Evolutionary conservation across 2,113 vertebrate species (phyloP).

Genomic region (Oophaga pumilio): DNA sequence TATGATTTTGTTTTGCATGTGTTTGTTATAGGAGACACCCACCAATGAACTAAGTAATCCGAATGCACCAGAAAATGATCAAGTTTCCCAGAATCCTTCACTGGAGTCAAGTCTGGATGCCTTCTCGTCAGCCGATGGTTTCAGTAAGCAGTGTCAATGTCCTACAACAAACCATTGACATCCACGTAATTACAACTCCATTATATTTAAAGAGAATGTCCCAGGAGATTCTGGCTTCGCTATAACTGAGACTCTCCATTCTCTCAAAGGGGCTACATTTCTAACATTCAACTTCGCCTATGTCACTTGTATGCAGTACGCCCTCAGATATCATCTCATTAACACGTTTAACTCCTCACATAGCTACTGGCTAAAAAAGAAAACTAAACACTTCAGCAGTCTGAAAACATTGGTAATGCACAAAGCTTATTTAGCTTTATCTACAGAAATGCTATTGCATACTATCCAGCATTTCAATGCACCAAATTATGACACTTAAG

Average conservation of each 20-base stretch:
- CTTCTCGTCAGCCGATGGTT: slow-evolving; percentile 68
- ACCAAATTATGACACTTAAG: too few species aligned
- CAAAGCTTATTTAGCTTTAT: background rate
- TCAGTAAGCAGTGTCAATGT: slow-evolving; percentile 60
- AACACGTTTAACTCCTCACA: background rate
- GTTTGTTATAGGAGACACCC: slow-evolving; percentile 81
- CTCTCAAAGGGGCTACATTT: background rate
- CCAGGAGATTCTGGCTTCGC: background rate
- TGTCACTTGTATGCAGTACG: background rate
- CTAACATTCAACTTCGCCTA: background rate
- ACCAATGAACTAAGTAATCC: slow-evolving; percentile 83
- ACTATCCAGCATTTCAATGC: too few species aligned
- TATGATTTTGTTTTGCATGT: background rate
- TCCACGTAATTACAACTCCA: background rate
- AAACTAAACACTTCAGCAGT: too few species aligned
- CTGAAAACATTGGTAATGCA: background rate
- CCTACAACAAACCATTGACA: background rate
- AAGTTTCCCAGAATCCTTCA: slow-evolving; percentile 62
- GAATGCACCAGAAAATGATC: slow-evolving; percentile 67
- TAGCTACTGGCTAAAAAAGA: too few species aligned
- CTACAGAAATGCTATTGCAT: background rate
- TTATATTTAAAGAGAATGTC: background rate
- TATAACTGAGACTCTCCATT: background rate
- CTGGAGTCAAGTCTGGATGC: slow-evolving; percentile 59
- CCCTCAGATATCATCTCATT: background rate